phyloP scores from a whole-genome alignment of 2,113 vertebrate species.

The Australoheros scitulus region DNA sequence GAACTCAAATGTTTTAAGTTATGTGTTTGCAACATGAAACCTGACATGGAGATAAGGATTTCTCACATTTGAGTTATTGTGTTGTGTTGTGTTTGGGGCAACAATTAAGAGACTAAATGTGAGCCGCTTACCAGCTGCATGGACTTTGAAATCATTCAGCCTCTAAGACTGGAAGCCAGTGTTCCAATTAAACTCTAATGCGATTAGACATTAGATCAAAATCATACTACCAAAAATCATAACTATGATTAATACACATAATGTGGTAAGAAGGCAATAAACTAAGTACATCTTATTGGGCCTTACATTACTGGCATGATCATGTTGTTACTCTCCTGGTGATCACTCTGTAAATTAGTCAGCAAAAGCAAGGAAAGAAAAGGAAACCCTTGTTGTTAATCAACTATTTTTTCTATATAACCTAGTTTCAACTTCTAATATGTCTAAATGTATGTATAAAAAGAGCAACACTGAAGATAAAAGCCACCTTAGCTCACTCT shows the following conservation, averaged over 20 bases:
- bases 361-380: not conserved
- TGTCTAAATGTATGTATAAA: not conserved
- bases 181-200: not conserved
- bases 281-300: not conserved
- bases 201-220: not conserved
- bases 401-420: not conserved
- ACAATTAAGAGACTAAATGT: slow-evolving; percentile 17
- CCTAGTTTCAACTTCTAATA: not conserved
- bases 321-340: not conserved
- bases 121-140: slow-evolving; percentile 38
- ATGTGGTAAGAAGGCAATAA: not conserved
- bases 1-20: not conserved
- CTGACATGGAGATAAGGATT: not conserved
- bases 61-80: not conserved
- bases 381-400: not conserved
- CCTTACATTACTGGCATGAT: not conserved
- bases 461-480: not conserved
- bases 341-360: not conserved
- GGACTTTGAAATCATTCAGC: slow-evolving; percentile 47
- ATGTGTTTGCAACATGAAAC: not conserved
- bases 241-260: not conserved
- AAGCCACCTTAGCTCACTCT: not conserved
- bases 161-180: not conserved
- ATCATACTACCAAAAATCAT: not conserved
- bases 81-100: not conserved